Conservation (phyloP, 2,797 vertebrate species). For the Acanthiza pusilla region DNA sequence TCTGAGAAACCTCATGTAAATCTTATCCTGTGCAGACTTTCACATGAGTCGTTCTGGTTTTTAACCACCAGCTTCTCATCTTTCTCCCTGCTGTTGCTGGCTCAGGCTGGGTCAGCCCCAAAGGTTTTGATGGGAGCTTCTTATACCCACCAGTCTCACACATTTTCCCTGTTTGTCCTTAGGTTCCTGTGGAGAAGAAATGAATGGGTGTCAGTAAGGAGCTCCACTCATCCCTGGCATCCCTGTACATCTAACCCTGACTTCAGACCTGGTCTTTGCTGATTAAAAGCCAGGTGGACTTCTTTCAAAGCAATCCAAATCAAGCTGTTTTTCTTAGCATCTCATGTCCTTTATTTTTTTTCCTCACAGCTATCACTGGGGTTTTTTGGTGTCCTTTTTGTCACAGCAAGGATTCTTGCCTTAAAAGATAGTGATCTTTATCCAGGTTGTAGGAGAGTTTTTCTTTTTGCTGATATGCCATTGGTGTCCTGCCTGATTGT, state of each 20-base stretch:
- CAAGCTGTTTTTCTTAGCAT: neutral
- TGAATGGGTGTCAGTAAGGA: neutral
- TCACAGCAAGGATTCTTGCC: neutral
- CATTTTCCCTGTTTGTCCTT: neutral
- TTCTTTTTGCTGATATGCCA: neutral
- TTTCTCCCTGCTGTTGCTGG: neutral
- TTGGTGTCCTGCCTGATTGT: neutral
- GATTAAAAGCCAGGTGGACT: neutral
- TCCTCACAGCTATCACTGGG: neutral
- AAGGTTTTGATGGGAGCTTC: neutral
- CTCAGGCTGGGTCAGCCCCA: neutral
- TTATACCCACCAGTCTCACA: neutral
- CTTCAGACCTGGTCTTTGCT: neutral
- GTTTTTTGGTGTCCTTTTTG: neutral
- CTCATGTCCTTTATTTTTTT: neutral
- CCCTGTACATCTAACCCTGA: neutral
- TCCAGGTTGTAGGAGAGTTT: neutral
- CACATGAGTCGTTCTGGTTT: fast-evolving
- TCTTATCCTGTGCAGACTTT: neutral
- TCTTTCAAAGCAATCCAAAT: neutral
- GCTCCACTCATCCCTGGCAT: neutral
- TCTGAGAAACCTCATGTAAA: neutral
- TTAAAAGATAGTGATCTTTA: neutral
- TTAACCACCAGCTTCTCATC: neutral
- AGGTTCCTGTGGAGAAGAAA: neutral